Base-by-base conservation (phyloP, 2,888 invertebrate species). In the Busseola fusca region DNA sequence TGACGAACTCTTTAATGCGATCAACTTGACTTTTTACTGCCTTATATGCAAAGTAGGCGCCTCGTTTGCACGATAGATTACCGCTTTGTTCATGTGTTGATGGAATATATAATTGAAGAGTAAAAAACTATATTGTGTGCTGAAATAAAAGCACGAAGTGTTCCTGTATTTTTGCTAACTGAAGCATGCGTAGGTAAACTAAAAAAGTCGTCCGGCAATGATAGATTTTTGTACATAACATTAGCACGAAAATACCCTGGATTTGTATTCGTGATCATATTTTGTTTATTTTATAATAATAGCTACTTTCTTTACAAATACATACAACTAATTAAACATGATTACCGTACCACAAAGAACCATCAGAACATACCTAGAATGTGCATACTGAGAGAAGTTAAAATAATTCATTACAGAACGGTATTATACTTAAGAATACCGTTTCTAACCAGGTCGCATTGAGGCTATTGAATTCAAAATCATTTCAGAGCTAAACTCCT, bases 31-130 rank as follows among this genome's bases (percentile, higher is more conserved):
- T 78, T 79, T 85, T 78, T 81, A 78, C 74, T 66, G 80, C 64
- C 74, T 76, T 42, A 64, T 67, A 87, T 86, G 83, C 65, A 76
- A 87, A 86, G 63, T 48, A 84, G 70, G 70, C 64, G 67, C 65
- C 59, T 80, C 68, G 72, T 72, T 75, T 74, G 78, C 80, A 82
- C 81, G 81, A 80, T 50, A 83, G 76, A 80, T 85, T 78, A 84
- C 86, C 60, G 69, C 71, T 72, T 69, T 64, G 69, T 65, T 45
- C 72, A 69, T 64, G 56, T 66, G 70, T 57, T 81, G 79, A 75
- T 73, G 72, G 78, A 74, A 83, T 81, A 84, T 72, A 65, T 78
- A 79, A 86, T 72, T 71, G 64, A 63, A 63, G 37, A 69, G 30
- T 57, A 69, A 78, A 72, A 76, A 80, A 83, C 27, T 42, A 40